Evolutionary conservation across 2,113 vertebrate species (phyloP).

Genomic region (Pedetes capensis): DNA sequence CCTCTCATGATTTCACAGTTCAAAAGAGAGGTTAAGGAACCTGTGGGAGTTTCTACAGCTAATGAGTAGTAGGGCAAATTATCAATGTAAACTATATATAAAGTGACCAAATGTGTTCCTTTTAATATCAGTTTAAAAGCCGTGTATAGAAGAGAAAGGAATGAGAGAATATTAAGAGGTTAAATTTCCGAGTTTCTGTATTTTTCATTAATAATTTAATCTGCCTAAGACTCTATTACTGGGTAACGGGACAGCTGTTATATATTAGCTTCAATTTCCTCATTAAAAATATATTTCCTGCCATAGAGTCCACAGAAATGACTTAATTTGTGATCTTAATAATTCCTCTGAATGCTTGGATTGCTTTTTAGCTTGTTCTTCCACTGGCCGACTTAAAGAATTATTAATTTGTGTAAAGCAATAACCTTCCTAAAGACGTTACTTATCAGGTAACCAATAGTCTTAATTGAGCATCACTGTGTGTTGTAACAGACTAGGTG

Average conservation of each 20-base stretch:
- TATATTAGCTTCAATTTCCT: constrained; percentile 74
- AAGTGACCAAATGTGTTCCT: background rate
- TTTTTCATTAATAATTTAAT: constrained; percentile 76
- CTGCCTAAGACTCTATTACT: constrained; percentile 52
- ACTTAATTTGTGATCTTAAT: constrained; percentile 77
- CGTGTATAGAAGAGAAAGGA: background rate
- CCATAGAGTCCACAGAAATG: constrained; percentile 63
- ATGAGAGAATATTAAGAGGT: constrained; percentile 16
- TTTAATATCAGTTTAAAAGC: background rate
- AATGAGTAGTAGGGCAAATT: background rate
- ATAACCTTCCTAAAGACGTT: constrained; percentile 33
- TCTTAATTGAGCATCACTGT: background rate
- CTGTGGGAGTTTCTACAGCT: background rate
- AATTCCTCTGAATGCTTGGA: constrained; percentile 60
- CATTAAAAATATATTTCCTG: constrained; percentile 77
- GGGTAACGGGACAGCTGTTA: constrained; percentile 67
- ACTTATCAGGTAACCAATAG: background rate
- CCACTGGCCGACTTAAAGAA: background rate
- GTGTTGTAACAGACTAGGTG: background rate
- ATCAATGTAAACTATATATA: background rate
- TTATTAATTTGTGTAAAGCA: constrained; percentile 54
- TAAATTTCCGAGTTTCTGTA: constrained; percentile 48
- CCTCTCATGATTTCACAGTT: background rate
- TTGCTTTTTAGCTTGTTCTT: constrained; percentile 49
- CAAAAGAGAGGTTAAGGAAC: background rate